These are phyloP conservation scores for Elysia chlorotica DNA, from an alignment of 1,140 invertebrate genomes.

Conservation along the genomic window DNA sequence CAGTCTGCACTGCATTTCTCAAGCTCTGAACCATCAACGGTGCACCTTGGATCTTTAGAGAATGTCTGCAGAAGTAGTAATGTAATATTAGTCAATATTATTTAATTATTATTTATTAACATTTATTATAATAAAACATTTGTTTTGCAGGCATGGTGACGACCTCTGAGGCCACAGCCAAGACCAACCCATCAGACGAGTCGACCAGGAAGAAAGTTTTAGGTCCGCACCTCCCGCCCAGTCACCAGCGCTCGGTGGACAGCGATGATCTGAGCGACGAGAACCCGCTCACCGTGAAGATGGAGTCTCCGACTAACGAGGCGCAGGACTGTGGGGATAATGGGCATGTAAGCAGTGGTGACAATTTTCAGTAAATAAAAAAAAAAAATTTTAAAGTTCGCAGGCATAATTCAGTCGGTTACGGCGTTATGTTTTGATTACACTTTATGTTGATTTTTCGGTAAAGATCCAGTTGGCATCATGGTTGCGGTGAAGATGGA, in stretches of 20 bases:
- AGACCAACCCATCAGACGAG: neutral
- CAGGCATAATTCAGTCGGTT: too few species aligned
- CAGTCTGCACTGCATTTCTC: too few species aligned
- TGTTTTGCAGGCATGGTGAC: neutral
- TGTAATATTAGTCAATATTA: neutral
- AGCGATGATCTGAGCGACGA: conserved; percentile 22
- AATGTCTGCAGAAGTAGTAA: neutral
- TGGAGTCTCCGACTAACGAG: conserved; percentile 8
- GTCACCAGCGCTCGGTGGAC: conserved; percentile 15
- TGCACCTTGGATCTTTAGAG: too few species aligned
- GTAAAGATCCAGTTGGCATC: neutral
- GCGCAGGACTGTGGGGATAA: conserved; percentile 8
- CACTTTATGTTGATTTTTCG: neutral
- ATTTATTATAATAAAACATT: neutral
- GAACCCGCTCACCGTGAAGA: conserved; percentile 7
- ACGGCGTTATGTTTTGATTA: too few species aligned
- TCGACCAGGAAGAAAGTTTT: neutral
- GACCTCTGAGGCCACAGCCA: neutral
- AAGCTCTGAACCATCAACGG: too few species aligned
- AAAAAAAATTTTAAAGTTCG: neutral
- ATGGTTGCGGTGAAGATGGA: too few species aligned
- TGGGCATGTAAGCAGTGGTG: neutral
- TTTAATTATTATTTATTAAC: neutral
- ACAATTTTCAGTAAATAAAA: neutral
- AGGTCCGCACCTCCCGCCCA: conserved; percentile 19